Evolutionary conservation across 1,140 invertebrate species (phyloP).

Genomic region (Lethocerus indicus): DNA sequence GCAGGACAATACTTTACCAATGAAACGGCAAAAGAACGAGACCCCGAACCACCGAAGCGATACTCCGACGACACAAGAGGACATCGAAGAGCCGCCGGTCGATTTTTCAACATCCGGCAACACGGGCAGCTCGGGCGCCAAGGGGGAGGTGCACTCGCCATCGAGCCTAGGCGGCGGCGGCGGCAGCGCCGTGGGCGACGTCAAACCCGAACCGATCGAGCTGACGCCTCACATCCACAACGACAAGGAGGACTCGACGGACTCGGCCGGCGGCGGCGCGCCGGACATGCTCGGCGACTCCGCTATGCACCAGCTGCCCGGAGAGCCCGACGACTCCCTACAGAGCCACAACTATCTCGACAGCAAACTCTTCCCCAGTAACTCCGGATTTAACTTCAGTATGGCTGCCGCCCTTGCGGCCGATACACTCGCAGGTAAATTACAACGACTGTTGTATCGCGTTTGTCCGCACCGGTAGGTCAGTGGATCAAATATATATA

Average conservation of each 20-base stretch:
- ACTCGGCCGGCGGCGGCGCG: slow-evolving; percentile 24
- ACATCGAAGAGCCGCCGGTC: slow-evolving; percentile 20
- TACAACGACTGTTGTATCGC: too few relatives aligned
- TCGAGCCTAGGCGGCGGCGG: slow-evolving; percentile 8
- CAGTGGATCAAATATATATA: too few relatives aligned
- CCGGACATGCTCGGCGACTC: too few relatives aligned
- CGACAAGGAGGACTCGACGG: slow-evolving; percentile 27
- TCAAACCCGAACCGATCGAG: slow-evolving; percentile 66
- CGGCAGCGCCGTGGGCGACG: slow-evolving; percentile 23
- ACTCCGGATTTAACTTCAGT: slow-evolving; percentile 53
- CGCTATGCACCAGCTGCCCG: slow-evolving; percentile 10
- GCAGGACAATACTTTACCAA: slow-evolving; percentile 1
- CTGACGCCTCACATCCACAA: slow-evolving; percentile 35
- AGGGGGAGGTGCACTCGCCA: slow-evolving; percentile 24
- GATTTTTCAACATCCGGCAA: slow-evolving; percentile 19
- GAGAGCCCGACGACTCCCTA: slow-evolving; percentile 27
- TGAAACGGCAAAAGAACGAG: slow-evolving; percentile 10
- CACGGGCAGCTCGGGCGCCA: not conserved
- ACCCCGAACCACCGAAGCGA: slow-evolving; percentile 3
- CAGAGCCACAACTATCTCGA: slow-evolving; percentile 47
- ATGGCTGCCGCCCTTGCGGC: slow-evolving; percentile 51
- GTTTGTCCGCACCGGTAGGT: too few relatives aligned
- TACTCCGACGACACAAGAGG: slow-evolving; percentile 6
- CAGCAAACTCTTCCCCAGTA: slow-evolving; percentile 53
- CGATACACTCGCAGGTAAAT: slow-evolving; percentile 59